phyloP scores from a whole-genome alignment of 2,113 vertebrate species.

The Scortum barcoo region DNA sequence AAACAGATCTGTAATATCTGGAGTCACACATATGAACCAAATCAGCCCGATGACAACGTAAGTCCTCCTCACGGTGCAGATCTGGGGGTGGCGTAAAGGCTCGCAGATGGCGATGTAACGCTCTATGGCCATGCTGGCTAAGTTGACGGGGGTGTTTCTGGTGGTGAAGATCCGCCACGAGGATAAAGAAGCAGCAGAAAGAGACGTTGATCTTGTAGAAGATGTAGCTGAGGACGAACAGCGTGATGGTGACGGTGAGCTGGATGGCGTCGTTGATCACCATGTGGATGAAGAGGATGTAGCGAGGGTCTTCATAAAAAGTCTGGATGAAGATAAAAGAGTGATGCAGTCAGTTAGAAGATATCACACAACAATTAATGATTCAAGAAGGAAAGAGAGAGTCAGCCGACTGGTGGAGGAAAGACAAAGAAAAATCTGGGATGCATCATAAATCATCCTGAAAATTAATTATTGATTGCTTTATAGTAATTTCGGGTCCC shows the following conservation, averaged over 20 bases:
- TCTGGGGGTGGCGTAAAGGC: conserved; percentile 73
- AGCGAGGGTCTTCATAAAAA: conserved; percentile 82
- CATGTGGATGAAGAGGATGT: conserved; percentile 87
- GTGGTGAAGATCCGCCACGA: conserved; percentile 84
- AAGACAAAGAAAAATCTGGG: too few relatives aligned
- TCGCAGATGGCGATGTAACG: conserved; percentile 81
- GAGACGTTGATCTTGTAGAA: conserved; percentile 79
- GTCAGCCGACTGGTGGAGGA: background rate
- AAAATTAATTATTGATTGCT: too few relatives aligned
- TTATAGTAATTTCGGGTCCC: too few relatives aligned
- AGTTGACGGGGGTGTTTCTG: conserved; percentile 78
- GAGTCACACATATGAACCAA: conserved; percentile 76
- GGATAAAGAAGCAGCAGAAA: conserved; percentile 81
- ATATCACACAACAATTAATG: background rate
- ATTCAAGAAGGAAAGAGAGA: background rate
- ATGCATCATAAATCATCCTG: too few relatives aligned
- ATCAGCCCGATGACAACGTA: conserved; percentile 73
- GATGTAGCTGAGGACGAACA: conserved; percentile 82
- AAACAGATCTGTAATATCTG: conserved; percentile 80
- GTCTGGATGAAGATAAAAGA: conserved; percentile 28
- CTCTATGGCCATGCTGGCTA: conserved; percentile 83
- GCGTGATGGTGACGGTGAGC: conserved; percentile 74
- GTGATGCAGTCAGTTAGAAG: background rate
- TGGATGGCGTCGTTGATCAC: conserved; percentile 83
- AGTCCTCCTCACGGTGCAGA: conserved; percentile 79